A percentile compares a stretch with the other conserved stretches of the same genome.
Conservation (phyloP, 2,888 invertebrate species). For the Tetropium fuscum region DNA sequence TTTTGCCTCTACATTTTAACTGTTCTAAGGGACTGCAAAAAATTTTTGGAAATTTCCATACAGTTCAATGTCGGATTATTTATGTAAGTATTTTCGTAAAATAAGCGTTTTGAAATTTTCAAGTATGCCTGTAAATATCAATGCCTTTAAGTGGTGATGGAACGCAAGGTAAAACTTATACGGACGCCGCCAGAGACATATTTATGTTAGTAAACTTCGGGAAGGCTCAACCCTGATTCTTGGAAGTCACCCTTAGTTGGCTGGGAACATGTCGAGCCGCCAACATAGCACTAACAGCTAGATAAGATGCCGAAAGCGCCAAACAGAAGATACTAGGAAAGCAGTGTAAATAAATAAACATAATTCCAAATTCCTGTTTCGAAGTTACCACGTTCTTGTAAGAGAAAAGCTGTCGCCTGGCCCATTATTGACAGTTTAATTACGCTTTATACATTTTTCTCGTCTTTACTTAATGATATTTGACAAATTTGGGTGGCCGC, state of each 20-base stretch:
- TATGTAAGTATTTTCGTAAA: no score
- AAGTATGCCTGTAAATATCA: no score
- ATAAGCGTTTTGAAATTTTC: no score
- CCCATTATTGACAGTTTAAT: constrained; percentile 50
- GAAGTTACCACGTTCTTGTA: constrained; percentile 39
- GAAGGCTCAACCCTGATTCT: constrained; percentile 51
- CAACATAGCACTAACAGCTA: constrained; percentile 49
- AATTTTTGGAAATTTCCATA: no score
- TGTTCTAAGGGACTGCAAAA: no score
- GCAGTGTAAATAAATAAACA: constrained; percentile 54
- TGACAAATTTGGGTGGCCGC: constrained; percentile 41
- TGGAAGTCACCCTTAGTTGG: constrained; percentile 54
- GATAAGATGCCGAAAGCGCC: constrained; percentile 56
- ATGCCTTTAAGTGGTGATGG: neutral
- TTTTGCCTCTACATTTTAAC: no score
- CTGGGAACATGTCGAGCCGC: constrained; percentile 51
- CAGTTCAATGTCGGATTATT: no score
- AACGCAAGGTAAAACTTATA: constrained; percentile 20
- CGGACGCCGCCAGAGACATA: constrained; percentile 36
- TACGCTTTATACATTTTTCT: constrained; percentile 39
- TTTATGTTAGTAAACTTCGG: constrained; percentile 49
- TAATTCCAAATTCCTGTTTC: constrained; percentile 49
- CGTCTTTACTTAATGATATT: constrained; percentile 35
- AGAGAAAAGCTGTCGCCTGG: constrained; percentile 42
- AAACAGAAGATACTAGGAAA: constrained; percentile 51